These are phyloP conservation scores for Dorcus hopei DNA, from an alignment of 2,888 invertebrate genomes.

Conservation along the genomic window DNA sequence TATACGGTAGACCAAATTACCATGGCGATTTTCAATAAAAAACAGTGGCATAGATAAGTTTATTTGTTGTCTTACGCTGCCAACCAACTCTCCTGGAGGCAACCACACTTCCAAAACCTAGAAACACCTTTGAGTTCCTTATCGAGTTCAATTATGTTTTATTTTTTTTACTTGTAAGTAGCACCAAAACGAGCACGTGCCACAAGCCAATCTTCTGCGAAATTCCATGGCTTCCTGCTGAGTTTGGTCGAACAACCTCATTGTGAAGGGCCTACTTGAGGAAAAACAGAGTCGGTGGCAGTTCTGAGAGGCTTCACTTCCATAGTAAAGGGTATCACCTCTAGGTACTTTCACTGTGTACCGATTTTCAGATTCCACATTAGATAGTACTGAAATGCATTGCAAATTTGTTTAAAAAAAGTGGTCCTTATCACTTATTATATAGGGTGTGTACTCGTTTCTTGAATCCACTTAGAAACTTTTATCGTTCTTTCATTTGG, in stretches of 20 bases:
- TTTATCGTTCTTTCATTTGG: no score
- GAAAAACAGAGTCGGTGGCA: constrained; percentile 70
- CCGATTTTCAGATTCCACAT: constrained; percentile 66
- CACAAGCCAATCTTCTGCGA: constrained; percentile 65
- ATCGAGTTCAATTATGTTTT: not conserved
- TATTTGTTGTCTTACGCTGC: constrained; percentile 67
- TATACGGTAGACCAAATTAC: constrained; percentile 64
- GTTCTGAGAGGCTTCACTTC: constrained; percentile 62
- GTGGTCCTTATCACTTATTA: not conserved
- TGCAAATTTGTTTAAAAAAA: not conserved
- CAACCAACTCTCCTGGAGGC: constrained; percentile 68
- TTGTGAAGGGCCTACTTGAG: constrained; percentile 67
- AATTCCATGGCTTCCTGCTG: constrained; percentile 79
- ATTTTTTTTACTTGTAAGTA: constrained; percentile 59
- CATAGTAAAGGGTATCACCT: constrained; percentile 74
- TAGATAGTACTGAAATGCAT: constrained; percentile 54
- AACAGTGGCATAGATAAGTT: constrained; percentile 66
- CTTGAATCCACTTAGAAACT: no score
- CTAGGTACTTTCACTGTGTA: constrained; percentile 69
- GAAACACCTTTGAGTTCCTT: no score
- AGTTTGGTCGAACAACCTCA: constrained; percentile 79
- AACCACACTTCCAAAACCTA: constrained; percentile 69
- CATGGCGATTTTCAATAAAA: constrained; percentile 62
- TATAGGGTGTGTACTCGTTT: no score
- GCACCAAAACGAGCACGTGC: constrained; percentile 67